Evolutionary conservation across 2,888 invertebrate genomes (phyloP), one percentile per base, ranked within the genome.

Genomic region (Spisula subtruncata): DNA sequence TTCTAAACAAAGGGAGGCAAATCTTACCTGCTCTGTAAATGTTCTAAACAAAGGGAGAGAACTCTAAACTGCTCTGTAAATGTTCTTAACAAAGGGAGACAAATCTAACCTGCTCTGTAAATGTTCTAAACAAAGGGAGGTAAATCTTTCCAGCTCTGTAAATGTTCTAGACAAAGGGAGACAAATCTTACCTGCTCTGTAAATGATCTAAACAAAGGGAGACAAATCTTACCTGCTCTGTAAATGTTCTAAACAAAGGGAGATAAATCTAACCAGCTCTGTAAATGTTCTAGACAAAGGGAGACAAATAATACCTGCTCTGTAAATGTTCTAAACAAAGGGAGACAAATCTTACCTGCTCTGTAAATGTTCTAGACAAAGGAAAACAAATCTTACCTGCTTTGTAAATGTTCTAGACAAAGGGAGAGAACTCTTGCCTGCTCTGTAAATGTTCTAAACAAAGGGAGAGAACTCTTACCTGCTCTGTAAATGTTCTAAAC

Each of bases 351-450:
- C 92, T 84, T 93, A 98, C 98, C 98, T 98, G 94, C 98, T 98
- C 96, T 98, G 98, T 88, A 98, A 97, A 97, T 98, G 98, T 94
- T 98, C 98, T 92, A 98, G n/a, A n/a, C n/a, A n/a, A 41, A 41
- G 41, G 41, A 8, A 41, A 8, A 8, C 41, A 41, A 41, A 41
- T 41, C 41, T 41, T 41, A 8, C 41, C 2, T 41, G 41, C 41
- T 41, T 8, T 41, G n/a, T 48, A 48, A 48, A 12, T 48, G 48
- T 12, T 56, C 18, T 4, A n/a, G 18, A 25, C 6, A 20, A n/a
- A 60, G n/a, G n/a, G n/a, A 60, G 60, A 60, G n/a, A 60, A 60
- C 1, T n/a, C 25, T 6, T n/a, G 2, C n/a, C 60, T 60, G 60
- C 1, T n/a, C 18, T 18, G 25, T 60, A 60, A 8, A 60, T 60